Percentiles rank a stretch among this genome's conserved stretches.
These are phyloP conservation scores for Mythimna albipuncta DNA, from an alignment of 2,888 invertebrate genomes.

Conservation along the genomic window DNA sequence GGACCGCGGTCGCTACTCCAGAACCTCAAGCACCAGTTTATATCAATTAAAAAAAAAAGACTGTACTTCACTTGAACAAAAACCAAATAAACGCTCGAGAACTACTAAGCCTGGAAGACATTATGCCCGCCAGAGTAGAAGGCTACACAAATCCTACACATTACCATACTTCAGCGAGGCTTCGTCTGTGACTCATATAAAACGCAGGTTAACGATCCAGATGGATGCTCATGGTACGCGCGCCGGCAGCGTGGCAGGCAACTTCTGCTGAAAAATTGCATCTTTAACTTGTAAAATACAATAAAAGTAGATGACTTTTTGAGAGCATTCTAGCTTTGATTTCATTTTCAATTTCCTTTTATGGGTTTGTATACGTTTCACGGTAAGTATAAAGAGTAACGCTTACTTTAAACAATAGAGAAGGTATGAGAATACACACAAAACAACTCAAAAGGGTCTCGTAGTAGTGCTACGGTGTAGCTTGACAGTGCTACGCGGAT, in stretches of 20 bases:
- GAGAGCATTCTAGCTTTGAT: not conserved
- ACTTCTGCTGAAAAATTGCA: slow-evolving; percentile 39
- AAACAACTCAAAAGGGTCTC: no score
- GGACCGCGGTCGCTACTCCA: no score
- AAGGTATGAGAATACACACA: no score
- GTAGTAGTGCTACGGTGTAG: not conserved
- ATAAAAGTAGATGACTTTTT: slow-evolving; percentile 18
- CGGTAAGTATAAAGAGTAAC: no score
- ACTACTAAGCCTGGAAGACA: slow-evolving; percentile 21
- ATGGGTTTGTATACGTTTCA: not conserved
- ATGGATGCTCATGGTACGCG: slow-evolving; percentile 45
- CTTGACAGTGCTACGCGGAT: not conserved
- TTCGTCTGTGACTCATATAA: slow-evolving; percentile 33
- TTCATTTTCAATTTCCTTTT: no score
- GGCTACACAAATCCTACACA: slow-evolving; percentile 41
- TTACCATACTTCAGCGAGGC: slow-evolving; percentile 40
- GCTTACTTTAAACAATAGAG: no score
- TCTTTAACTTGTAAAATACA: slow-evolving; percentile 26
- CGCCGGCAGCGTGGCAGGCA: slow-evolving; percentile 16
- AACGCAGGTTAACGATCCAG: slow-evolving; percentile 42
- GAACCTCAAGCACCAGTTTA: no score
- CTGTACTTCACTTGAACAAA: no score
- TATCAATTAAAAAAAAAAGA: no score
- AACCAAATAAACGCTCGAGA: not conserved
- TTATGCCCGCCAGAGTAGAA: slow-evolving; percentile 10